Conservation (phyloP, 30 jellyfish, hydroid and myxozoan genomes). For the Turritopsis rubra region DNA sequence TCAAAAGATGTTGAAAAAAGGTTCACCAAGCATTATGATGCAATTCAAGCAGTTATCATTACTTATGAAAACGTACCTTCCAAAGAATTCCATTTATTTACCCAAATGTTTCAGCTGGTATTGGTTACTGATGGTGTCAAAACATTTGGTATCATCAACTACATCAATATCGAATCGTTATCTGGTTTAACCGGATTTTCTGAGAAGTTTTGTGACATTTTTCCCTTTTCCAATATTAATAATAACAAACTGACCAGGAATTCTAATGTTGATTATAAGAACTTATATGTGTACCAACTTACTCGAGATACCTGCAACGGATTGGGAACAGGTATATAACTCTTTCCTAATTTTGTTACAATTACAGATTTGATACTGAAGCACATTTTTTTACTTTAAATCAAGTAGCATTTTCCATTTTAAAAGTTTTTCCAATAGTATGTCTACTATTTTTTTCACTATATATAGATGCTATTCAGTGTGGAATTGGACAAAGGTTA, state of each 20-base stretch:
- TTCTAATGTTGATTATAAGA: slow-evolving; percentile 1
- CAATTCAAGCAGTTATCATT: neutral
- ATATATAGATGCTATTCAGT: neutral
- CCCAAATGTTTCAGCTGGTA: neutral
- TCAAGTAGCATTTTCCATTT: too few relatives aligned
- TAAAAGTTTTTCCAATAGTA: too few relatives aligned
- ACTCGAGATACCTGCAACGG: neutral
- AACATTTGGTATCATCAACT: neutral
- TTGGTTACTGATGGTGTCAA: neutral
- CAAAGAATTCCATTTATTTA: neutral
- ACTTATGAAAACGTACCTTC: neutral
- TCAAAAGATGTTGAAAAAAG: neutral
- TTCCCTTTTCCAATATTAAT: neutral
- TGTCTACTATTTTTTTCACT: too few relatives aligned
- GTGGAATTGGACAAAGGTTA: too few relatives aligned
- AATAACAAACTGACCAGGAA: neutral
- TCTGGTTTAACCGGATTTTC: neutral
- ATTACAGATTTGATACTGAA: too few relatives aligned
- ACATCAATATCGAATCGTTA: neutral
- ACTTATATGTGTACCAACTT: neutral
- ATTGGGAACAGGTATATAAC: neutral
- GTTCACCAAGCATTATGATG: neutral
- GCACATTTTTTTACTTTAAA: too few relatives aligned
- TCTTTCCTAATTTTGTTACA: too few relatives aligned
- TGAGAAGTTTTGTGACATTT: neutral